Base-by-base conservation (phyloP, 2,113 vertebrate species). In the Pithys albifrons region DNA sequence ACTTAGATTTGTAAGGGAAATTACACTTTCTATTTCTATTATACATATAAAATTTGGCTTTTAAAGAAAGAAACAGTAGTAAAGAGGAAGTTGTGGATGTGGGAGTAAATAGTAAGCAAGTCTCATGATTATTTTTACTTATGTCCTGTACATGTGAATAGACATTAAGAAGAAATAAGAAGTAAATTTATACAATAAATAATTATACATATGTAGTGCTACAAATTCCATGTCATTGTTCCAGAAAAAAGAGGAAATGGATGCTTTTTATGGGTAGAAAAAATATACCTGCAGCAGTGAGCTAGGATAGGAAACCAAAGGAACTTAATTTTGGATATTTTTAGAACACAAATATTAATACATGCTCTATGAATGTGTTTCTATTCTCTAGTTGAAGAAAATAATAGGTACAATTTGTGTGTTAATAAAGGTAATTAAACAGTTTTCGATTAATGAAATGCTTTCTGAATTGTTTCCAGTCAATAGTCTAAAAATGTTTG, bases 361-460 rank as follows among this genome's bases (percentile, higher is more conserved):
- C 10, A 2, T 70, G 20, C 52, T 80, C 20, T 71, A 20, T 79
- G 57, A 48, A 75, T 75, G 11, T 7, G 3, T 66, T 91, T 87
- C 29, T 82, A 6, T 66, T 93, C 39, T 67, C 31, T 31, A 14
- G 4, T 35, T 80, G 43, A 87, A 89, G 13, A 61, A 62, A 65
- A 73, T 37, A 81, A 17, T 39, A 51, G 22, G 52, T 70, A n/a
- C 29, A 23, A 83, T 86, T 70, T 79, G 2, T 67, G 33, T 89
- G 46, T 72, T 89, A 87, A 89, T 91, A 76, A 86, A 89, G 62
- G 76, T 54, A 96, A 91, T 91, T 39, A 62, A 83, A 86, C 83
- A 80, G 64, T 87, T 73, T 46, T 5, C 59, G 81, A 51, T 55
- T 39, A 91, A 69, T 89, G 43, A 79, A 86, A 70, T 59, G 22